Conservation (phyloP, 2,888 invertebrate genomes). For the Agrochola litura region DNA sequence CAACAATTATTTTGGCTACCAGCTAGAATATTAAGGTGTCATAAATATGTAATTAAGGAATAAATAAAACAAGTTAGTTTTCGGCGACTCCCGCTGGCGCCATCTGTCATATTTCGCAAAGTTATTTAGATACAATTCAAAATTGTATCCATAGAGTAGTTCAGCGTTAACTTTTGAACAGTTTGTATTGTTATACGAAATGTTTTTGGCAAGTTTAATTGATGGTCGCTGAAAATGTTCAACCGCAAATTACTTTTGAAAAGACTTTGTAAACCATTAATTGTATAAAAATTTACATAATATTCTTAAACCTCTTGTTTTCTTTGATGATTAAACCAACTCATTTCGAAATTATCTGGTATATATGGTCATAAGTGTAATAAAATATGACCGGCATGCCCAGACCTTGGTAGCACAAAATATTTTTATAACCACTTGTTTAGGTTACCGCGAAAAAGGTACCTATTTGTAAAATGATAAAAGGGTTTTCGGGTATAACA, state of each 20-base stretch:
- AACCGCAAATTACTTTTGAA: neutral
- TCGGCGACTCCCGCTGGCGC: constrained; percentile 43
- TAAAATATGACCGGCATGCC: constrained; percentile 23
- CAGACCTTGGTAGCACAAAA: constrained; percentile 14
- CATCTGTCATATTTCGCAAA: constrained; percentile 55
- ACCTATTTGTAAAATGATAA: constrained; percentile 37
- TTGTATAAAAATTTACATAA: neutral
- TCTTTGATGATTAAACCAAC: neutral
- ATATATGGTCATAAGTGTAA: constrained; percentile 3
- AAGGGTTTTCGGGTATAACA: constrained; percentile 23
- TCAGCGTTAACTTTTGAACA: constrained; percentile 22
- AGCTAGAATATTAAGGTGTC: constrained; percentile 33
- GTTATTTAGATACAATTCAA: constrained; percentile 35
- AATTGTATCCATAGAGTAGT: constrained; percentile 27
- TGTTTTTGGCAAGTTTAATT: constrained; percentile 29
- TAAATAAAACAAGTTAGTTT: constrained; percentile 46
- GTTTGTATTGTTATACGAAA: constrained; percentile 34
- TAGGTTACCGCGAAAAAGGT: constrained; percentile 19
- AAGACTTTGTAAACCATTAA: neutral
- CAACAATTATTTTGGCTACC: constrained; percentile 12
- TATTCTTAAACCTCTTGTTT: neutral
- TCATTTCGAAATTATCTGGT: neutral
- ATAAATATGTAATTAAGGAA: constrained; percentile 54
- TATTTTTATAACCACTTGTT: constrained; percentile 19
- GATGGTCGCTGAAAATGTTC: constrained; percentile 4